phyloP scores from a whole-genome alignment of 2,888 invertebrate genomes.

The Scelioninae gen. 2 region DNA sequence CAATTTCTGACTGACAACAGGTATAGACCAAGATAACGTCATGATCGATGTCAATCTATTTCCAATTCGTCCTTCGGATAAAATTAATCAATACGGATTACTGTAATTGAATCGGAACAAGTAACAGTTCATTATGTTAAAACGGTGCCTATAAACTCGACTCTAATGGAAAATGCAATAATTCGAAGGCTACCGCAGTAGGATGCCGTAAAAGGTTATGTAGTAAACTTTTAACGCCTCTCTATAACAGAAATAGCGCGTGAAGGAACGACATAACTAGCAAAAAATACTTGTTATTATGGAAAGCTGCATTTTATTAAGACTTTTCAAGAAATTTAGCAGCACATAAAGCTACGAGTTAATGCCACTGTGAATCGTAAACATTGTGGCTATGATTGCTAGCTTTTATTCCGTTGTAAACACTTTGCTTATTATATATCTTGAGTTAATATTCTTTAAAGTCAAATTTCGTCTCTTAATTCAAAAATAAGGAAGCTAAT shows the following conservation, averaged over 20 bases:
- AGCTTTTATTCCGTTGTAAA: constrained; percentile 38
- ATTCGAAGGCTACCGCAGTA: constrained; percentile 27
- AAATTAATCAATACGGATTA: constrained; percentile 20
- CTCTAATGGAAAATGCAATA: constrained; percentile 45
- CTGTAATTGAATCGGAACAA: not conserved
- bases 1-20: not conserved
- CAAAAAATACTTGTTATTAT: constrained; percentile 50
- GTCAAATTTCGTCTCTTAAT: not conserved
- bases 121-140: constrained; percentile 45
- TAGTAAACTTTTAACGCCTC: constrained; percentile 52
- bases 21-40: constrained; percentile 5
- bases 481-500: no score
- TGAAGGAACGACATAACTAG: constrained; percentile 41
- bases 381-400: constrained; percentile 23
- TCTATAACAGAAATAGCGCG: constrained; percentile 23
- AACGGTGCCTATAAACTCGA: constrained; percentile 24
- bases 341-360: constrained; percentile 45
- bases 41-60: constrained; percentile 12
- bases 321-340: constrained; percentile 48
- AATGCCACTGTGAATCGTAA: constrained; percentile 36
- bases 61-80: not conserved
- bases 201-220: constrained; percentile 42
- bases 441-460: constrained; percentile 15
- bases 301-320: constrained; percentile 49
- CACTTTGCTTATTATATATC: constrained; percentile 29